Evolutionary conservation across 2,113 vertebrate species (phyloP).

Genomic region (Tetrao urogallus): DNA sequence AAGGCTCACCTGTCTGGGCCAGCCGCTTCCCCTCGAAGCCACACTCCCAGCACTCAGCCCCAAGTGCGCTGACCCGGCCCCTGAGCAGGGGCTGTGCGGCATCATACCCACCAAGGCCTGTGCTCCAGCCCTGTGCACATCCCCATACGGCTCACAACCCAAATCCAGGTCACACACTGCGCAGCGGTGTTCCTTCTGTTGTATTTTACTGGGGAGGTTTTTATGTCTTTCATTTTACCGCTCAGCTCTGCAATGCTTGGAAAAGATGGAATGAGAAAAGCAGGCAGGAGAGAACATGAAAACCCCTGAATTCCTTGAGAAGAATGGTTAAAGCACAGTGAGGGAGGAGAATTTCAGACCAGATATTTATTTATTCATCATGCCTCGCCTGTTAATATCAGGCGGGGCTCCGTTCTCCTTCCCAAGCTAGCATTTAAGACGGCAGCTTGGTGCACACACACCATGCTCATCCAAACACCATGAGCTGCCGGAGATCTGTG

Average conservation of each 20-base stretch:
- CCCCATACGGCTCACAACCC: background rate
- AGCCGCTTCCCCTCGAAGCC: background rate
- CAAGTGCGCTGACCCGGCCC: background rate
- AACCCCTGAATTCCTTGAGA: background rate
- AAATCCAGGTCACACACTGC: background rate
- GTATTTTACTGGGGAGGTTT: constrained; percentile 15
- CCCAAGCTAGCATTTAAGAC: background rate
- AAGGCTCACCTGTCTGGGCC: background rate
- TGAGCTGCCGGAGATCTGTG: background rate
- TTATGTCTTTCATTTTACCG: constrained; percentile 1
- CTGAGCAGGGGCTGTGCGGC: background rate
- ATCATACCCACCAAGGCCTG: background rate
- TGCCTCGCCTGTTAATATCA: constrained; percentile 2
- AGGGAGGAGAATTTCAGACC: background rate
- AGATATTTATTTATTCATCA: constrained; percentile 47
- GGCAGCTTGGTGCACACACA: background rate
- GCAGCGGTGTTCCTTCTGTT: background rate
- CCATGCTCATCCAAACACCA: background rate
- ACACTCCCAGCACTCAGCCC: background rate
- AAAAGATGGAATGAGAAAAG: background rate
- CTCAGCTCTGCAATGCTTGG: background rate
- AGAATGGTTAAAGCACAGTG: background rate
- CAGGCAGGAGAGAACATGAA: background rate
- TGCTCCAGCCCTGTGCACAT: background rate
- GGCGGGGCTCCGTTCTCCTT: background rate